These are phyloP conservation scores for Rhineura floridana DNA, from an alignment of 2,113 vertebrate genomes.

Conservation along the genomic window DNA sequence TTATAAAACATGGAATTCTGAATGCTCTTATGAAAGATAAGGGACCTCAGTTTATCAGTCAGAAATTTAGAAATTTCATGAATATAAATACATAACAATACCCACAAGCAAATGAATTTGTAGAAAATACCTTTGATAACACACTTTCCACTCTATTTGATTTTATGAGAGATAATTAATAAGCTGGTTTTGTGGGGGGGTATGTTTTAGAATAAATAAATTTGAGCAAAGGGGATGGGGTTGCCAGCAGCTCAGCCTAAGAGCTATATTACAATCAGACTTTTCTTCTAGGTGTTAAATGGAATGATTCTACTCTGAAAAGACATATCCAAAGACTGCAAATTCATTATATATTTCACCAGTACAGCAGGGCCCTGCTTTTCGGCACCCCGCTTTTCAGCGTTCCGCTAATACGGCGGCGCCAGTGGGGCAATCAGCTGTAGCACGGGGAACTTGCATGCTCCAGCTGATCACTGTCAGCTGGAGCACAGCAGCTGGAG, in stretches of 20 bases:
- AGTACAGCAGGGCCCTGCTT: no score
- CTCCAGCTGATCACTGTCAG: no score
- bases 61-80: background rate
- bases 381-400: no score
- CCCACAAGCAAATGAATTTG: background rate
- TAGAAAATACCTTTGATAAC: background rate
- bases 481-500: no score
- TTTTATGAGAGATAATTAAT: background rate
- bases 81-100: background rate
- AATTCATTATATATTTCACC: background rate
- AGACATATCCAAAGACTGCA: background rate
- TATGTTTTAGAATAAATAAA: background rate
- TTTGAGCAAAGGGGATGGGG: background rate
- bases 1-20: background rate
- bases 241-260: background rate
- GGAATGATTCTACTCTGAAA: background rate
- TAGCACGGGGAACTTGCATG: no score
- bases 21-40: background rate
- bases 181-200: background rate
- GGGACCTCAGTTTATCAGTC: background rate
- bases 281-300: background rate
- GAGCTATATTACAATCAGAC: background rate
- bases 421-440: no score
- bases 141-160: background rate
- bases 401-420: no score